Conservation (phyloP, 2,888 invertebrate genomes). For the Lycophotia porphyrea region DNA sequence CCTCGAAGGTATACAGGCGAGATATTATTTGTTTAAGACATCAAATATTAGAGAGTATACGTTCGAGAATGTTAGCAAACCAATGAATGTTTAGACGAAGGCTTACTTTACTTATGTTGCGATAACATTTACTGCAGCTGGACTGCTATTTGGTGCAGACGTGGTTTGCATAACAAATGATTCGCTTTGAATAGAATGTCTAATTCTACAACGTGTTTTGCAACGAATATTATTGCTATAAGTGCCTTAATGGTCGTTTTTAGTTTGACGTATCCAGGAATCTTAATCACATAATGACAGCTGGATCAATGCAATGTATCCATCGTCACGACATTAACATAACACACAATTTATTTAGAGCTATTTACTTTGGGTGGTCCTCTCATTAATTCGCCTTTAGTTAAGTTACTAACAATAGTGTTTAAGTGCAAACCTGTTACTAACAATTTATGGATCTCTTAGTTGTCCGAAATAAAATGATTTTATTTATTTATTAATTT, state of each 20-base stretch:
- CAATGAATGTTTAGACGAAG: not conserved
- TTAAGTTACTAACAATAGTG: too few species aligned
- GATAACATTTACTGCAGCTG: not conserved
- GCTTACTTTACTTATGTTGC: constrained; percentile 12
- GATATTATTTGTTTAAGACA: not conserved
- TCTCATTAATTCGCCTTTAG: too few species aligned
- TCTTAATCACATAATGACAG: not conserved
- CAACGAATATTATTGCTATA: not conserved
- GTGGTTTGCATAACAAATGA: constrained; percentile 18
- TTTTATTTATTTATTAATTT: too few species aligned
- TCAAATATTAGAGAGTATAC: not conserved
- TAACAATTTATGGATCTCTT: too few species aligned
- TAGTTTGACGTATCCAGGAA: not conserved
- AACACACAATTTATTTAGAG: too few species aligned
- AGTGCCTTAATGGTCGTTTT: not conserved
- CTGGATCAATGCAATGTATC: not conserved
- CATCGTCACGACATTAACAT: not conserved
- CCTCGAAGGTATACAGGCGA: not conserved
- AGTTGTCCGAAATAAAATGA: too few species aligned
- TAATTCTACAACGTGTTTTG: constrained; percentile 1
- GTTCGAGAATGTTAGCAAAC: not conserved
- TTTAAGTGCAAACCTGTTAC: too few species aligned
- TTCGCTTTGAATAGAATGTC: constrained; percentile 1
- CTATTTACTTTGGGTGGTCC: too few species aligned
- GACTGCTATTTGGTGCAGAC: constrained; percentile 16